Conservation (phyloP, 2,113 vertebrate species). For the Caranx melampygus region DNA sequence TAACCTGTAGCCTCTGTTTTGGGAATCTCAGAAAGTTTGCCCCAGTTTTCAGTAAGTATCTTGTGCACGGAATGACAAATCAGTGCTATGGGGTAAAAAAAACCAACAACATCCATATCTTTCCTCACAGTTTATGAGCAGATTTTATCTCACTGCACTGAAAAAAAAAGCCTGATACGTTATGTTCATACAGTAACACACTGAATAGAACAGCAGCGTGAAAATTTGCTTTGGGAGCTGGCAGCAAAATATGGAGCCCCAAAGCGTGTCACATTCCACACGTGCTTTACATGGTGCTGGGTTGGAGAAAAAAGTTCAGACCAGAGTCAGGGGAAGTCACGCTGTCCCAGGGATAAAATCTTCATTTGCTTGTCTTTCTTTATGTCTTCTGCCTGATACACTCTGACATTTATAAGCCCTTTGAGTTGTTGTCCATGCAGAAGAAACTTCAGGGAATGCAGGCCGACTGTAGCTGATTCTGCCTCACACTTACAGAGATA, state of each 20-base stretch:
- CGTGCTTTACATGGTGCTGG: background rate
- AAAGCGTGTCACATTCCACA: conserved; percentile 6
- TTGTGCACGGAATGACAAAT: background rate
- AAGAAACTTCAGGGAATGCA: background rate
- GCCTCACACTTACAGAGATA: background rate
- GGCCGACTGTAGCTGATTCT: background rate
- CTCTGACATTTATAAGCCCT: background rate
- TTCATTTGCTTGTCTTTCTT: conserved; percentile 4
- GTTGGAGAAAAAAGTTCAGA: conserved; percentile 5
- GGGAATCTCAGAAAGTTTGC: no score
- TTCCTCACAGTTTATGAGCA: background rate
- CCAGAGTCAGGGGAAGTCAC: background rate
- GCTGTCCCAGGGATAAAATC: background rate
- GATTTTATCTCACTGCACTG: background rate
- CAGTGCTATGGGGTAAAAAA: no score
- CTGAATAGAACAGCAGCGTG: background rate
- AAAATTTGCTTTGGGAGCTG: conserved; percentile 35
- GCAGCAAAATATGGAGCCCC: background rate
- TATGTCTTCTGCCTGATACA: background rate
- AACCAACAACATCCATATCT: background rate
- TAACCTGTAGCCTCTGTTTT: background rate
- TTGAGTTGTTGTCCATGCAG: background rate
- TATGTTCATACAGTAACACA: conserved; percentile 1
- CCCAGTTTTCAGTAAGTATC: background rate
- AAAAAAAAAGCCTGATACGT: background rate